Evolutionary conservation across 2,797 vertebrate genomes (phyloP), one percentile per base, ranked within the genome.

Genomic region (Selene dorsalis): DNA sequence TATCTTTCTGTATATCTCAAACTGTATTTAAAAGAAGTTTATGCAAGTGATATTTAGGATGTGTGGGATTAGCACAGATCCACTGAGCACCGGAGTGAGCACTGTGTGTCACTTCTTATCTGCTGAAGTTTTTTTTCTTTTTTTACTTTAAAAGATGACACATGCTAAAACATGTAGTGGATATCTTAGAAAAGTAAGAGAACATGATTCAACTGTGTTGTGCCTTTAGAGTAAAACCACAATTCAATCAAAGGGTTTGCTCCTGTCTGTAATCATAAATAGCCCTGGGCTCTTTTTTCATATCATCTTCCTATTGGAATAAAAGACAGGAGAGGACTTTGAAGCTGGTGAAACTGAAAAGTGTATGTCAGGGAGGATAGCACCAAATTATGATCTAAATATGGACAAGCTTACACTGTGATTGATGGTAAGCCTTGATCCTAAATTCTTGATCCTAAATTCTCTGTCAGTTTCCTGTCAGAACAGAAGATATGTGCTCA

Each of bases 251-350:
- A 66, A 79, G 69, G 61, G 17, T 64, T 66, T 0, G 0, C 50
- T 32, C 38, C 43, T 68, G 45, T 55, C 80, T 87, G 39, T 85
- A 74, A 88, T 84, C 84, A 82, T 39, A 69, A 71, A 73, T 7
- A 53, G 38, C 83, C 43, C 17, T 0, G 9, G 45, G 78, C 53
- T 68, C 26, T 55, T 22, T 5, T 65, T 74, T 56, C 8, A 56
- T 75, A 32, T 52, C 30, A 58, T 67, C 56, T 17, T 67, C 20
- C 28, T 13, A 14, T 18, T 67, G 28, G 11, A 74, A 71, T 63
- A 75, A 84, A 85, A 76, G 39, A 45, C 26, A 53, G 2, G 41
- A 63, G 41, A 69, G 6, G 4, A 67, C 86, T 88, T 86, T 84
- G 79, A 85, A 66, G 79, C 17, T 50, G 45, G 2, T 1, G 6